Evolutionary conservation across 2,888 invertebrate species (phyloP), one percentile per base, ranked within the genome.

Genomic region (Cremastinae sp.): DNA sequence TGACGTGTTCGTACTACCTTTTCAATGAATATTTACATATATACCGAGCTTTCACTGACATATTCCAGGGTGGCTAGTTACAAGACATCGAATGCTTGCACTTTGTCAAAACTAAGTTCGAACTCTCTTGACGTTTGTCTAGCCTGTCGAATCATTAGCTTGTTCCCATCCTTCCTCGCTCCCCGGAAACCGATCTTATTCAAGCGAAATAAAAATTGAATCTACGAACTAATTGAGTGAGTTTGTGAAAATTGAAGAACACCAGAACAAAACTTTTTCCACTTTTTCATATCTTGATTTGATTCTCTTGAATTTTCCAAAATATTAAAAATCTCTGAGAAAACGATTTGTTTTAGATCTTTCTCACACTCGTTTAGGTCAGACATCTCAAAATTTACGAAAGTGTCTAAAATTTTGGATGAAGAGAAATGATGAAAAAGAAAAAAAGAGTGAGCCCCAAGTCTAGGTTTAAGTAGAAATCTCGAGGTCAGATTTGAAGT

Each of bases 51-150:
- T 45, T 18, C 12, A 2, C 8, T 37, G 12, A 18, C 45, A 47
- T 16, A 12, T 56, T 66, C 20, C 10, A 56, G 20, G n/a, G 14
- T 41, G 12, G 43, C 56, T 56, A 66, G 28, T 66, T 37, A 66
- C 14, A 49, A 28, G 41, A 41, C 39, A 59, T 69, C 49, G 58
- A 69, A 69, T 58, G 47, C 10, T 28, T 51, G 16, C 35, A 16
- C 59, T 59, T 41, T 41, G 16, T 49, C 16, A 28, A 41, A 47
- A 59, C 51, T 22, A 69, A 69, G 47, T 69, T 59, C 16, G 49
- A 59, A 51, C 16, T 41, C 37, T 8, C 20, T 28, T 14, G 18
- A 49, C 45, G 14, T 18, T 12, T 18, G 9, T 12, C 28, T 47
- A 20, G 9, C 3, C 45, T 16, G 14, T 9, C 14, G 16, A 53